Base-by-base conservation (phyloP, 2,797 vertebrate species). In the Karalla daura region DNA sequence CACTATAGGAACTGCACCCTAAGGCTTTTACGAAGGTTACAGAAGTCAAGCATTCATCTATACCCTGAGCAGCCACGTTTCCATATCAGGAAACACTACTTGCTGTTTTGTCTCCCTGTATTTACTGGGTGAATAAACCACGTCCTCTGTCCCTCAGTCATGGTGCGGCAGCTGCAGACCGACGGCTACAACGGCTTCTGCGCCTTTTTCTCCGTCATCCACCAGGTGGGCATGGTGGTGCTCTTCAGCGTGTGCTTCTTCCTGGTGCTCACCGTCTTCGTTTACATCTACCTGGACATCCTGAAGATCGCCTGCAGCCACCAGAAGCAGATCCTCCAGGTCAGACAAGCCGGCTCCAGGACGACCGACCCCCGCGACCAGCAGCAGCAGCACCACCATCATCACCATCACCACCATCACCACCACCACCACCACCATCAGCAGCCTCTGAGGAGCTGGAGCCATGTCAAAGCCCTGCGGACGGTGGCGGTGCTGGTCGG, bases 211-310 rank as follows among this genome's bases (percentile, higher is more conserved):
- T 85, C 90, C 0, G 89, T 96, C 54, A 92, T 96, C 44, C 84
- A 94, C 1, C 93, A 94, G 0, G 73, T 72, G 33, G 92, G 92
- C 76, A 89, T 95, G 72, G 88, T 96, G 59, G 69, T 91, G 0
- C 13, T 96, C 35, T 94, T 95, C 91, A 94, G 92, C 1, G 0
- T 66, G 0, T 89, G 93, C 74, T 98, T 97, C 89, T 95, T 97
- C 90, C 96, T 96, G 0, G 71, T 92, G 0, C 89, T 96, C 36
- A 87, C 89, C 0, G 64, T 93, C 40, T 96, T 98, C 50, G 45
- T 96, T 67, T 98, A 93, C 82, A 95, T 98, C 83, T 98, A 98
- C 90, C 94, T 96, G 2, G 95, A 97, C 91, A 95, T 98, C 86
- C 91, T 98, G 73, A 96, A 96, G 75, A 94, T 97, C 0, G 95